Evolutionary conservation across 2,888 invertebrate species (phyloP), one percentile per base, ranked within the genome.

Genomic region (Eupithecia subfuscata): DNA sequence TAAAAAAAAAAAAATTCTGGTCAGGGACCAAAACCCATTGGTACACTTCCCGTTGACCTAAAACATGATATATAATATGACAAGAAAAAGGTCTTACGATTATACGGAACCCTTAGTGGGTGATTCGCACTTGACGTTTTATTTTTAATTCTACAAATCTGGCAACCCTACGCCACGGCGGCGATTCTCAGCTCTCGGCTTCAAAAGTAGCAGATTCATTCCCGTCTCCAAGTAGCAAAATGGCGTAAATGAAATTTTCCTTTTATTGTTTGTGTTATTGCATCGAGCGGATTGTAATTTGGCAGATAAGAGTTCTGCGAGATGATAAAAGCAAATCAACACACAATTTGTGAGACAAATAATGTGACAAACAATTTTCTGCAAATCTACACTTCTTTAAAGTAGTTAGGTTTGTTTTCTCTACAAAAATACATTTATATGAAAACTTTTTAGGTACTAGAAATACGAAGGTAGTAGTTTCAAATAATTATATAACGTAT

Each of bases 201-300:
- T 72, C 71, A 75, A 78, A 79, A 73, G 77, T 74, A 72, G 70
- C 75, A 76, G 75, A 78, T 78, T 78, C 76, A 76, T 76, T 78
- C 73, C 48, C 75, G 40, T 72, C 71, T 70, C 45, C 69, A 64
- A 63, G 76, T 76, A 68, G 73, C 75, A 45, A 72, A 77, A 77
- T 30, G 70, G 74, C 77, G 79, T 75, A 77, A 79, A 79, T 77
- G 77, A 80, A 78, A 80, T 78, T 75, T 79, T 76, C 78, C 52
- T 75, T 71, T 80, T 77, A 77, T 80, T 78, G 75, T 78, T 74
- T 75, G 71, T 74, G 73, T 78, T 78, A 79, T 79, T 78, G 78
- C 71, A 76, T 76, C 73, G 74, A 77, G 77, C 70, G 72, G 74
- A 77, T 77, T 77, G 75, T 77, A 75, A 77, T 77, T 75, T 70